These are phyloP conservation scores for Enoplosus armatus DNA, from an alignment of 2,797 vertebrate genomes.

Conservation along the genomic window DNA sequence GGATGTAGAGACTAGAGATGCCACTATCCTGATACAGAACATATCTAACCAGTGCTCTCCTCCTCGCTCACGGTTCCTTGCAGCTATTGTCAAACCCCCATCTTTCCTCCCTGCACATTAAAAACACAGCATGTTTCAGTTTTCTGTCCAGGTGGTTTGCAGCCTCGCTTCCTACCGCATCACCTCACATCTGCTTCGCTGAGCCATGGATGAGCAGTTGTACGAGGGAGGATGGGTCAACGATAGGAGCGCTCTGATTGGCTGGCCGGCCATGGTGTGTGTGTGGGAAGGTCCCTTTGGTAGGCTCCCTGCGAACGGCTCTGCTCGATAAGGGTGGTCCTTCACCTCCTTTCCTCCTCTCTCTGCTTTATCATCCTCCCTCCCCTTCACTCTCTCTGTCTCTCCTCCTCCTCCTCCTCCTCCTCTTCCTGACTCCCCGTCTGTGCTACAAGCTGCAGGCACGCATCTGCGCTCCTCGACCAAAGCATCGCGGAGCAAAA, in stretches of 20 bases:
- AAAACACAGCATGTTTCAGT: conserved; percentile 59
- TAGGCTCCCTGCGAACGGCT: conserved; percentile 70
- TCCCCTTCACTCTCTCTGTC: conserved; percentile 47
- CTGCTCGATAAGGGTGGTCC: conserved; percentile 77
- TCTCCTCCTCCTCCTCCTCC: conserved; percentile 55
- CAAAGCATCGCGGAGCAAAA: conserved; percentile 41
- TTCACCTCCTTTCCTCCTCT: conserved; percentile 69
- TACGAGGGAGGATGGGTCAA: conserved; percentile 79
- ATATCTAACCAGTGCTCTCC: background rate
- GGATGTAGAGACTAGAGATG: conserved; percentile 39
- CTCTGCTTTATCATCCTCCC: conserved; percentile 55
- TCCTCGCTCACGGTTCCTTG: conserved; percentile 2
- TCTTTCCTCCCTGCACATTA: conserved; percentile 14
- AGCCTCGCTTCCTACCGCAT: conserved; percentile 61
- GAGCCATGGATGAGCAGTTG: conserved; percentile 79
- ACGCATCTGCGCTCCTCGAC: conserved; percentile 19
- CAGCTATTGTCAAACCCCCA: conserved; percentile 9
- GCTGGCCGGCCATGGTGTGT: conserved; percentile 77
- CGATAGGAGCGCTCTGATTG: conserved; percentile 77
- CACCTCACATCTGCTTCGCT: conserved; percentile 75
- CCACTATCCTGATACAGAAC: conserved; percentile 7
- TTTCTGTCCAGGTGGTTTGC: conserved; percentile 61
- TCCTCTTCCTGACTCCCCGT: conserved; percentile 46
- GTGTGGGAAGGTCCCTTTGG: conserved; percentile 78
- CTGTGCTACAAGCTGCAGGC: conserved; percentile 57